Evolutionary conservation across 1,140 invertebrate genomes (phyloP), one percentile per base, ranked within the genome.

Genomic region (Penaeus indicus): DNA sequence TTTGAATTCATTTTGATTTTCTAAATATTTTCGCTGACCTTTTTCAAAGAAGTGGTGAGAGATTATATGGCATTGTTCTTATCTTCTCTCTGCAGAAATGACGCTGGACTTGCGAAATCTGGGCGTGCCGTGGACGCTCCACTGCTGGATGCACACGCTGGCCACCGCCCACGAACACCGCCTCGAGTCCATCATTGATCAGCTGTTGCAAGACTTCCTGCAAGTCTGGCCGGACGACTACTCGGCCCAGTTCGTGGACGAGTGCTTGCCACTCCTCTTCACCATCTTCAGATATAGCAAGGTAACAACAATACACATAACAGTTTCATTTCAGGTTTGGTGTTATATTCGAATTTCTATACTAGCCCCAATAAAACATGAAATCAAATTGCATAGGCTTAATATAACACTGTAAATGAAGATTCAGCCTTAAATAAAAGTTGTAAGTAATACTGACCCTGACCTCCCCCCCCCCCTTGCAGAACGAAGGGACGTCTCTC

Each of bases 91-190:
- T 47, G 0, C 90, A 96, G 97, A 97, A 92, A 96, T 97, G 88
- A 97, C 97, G 0, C 94, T 97, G 91, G 97, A 97, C 92, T 94
- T 97, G 42, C 94, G 96, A 69, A 95, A 96, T 79, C 92, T 97
- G 84, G 96, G 97, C 42, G 95, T 98, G 2, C 95, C 96, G 5
- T 98, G 97, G 97, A 97, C 96, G 0, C 92, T 97, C 21, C 97
- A 98, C 92, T 97, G 96, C 91, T 98, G 97, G 97, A 97, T 97
- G 94, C 95, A 97, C 90, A 97, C 96, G n/a, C 92, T 98, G 5
- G 95, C 95, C 5, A 97, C 96, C 0, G 97, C 97, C 0, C 96
- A 97, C 88, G 96, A 97, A 85, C 94, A 96, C 89, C 94, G 96
- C 88, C 93, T 97, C 79, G 97, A 97, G 91, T 95, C 95, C 60